Evolutionary conservation across 2,888 invertebrate species (phyloP), one percentile per base, ranked within the genome.

Genomic region (Lithosia quadra): DNA sequence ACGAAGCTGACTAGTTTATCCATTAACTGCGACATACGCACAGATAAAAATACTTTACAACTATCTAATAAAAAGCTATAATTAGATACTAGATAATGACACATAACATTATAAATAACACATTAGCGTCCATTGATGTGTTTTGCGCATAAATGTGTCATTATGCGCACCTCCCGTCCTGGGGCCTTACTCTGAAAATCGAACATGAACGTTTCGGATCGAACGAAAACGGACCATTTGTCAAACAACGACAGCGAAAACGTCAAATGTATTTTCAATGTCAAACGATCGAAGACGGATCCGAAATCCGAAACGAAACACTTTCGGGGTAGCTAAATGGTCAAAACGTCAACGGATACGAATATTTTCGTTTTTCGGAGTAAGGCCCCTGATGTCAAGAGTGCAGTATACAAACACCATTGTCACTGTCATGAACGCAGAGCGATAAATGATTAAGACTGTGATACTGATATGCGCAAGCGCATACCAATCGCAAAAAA

Each of bases 41-140:
- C n/a, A n/a, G n/a, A 49, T 49, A 49, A 49, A 49, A n/a, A n/a
- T 9, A 43, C 43, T 43, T 18, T 43, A 18, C 18, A 18, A 49
- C 18, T 43, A 43, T 15, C 5, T 43, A 43, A 5, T 43, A n/a
- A 49, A 43, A 49, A 49, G 9, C 49, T 49, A 49, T 49, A 49
- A 49, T 49, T 49, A 49, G 49, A 49, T n/a, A 18, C 18, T 9
- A n/a, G n/a, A 49, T n/a, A 1, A 49, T 49, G n/a, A n/a, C 49
- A 49, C 49, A 49, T 49, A n/a, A 49, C 49, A n/a, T 49, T n/a
- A 49, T 9, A 49, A 49, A 49, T 49, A 49, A 49, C n/a, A 49
- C 49, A 49, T 49, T 49, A 49, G 49, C 9, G 49, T n/a, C n/a
- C 49, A n/a, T 49, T 49, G 49, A 49, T 49, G n/a, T 8, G 49